Evolutionary conservation across 2,888 invertebrate genomes (phyloP).

Genomic region (Acanthococcus lagerstroemiae): DNA sequence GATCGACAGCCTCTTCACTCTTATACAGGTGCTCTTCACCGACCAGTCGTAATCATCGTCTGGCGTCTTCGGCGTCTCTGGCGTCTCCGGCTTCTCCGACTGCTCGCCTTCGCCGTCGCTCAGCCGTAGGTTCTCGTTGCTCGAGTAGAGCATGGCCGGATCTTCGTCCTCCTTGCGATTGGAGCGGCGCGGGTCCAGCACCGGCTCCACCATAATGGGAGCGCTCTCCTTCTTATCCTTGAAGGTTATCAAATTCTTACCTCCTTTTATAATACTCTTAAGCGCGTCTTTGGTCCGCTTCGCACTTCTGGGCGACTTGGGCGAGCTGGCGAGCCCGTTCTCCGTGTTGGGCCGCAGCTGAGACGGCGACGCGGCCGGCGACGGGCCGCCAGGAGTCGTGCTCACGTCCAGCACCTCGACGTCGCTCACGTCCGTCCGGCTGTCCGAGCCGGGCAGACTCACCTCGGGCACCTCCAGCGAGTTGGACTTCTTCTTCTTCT

Average conservation of each 20-base stretch:
- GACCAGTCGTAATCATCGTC: slow-evolving; percentile 7
- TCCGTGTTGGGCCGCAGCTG: neutral
- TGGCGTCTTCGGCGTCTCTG: neutral
- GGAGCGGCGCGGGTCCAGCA: slow-evolving; percentile 5
- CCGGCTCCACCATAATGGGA: slow-evolving; percentile 4
- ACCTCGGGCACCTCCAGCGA: neutral
- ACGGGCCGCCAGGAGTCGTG: neutral
- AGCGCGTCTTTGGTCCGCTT: too few species aligned
- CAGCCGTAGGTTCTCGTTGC: neutral
- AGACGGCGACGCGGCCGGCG: neutral
- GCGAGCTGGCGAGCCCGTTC: neutral
- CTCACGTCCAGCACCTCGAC: neutral
- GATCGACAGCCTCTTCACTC: slow-evolving; percentile 2
- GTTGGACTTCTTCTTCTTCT: slow-evolving; percentile 1
- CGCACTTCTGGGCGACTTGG: neutral
- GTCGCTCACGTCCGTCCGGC: neutral
- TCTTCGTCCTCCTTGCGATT: neutral
- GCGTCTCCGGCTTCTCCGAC: neutral
- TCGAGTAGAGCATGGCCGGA: neutral
- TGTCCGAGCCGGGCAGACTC: neutral
- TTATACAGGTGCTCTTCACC: neutral
- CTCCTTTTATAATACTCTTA: slow-evolving; percentile 13
- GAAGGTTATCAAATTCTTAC: slow-evolving; percentile 1
- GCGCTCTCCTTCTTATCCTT: slow-evolving; percentile 17
- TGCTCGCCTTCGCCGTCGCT: neutral